Percentiles rank a stretch among this genome's conserved stretches.
phyloP scores from a whole-genome alignment of 2,888 invertebrate genomes.

The Tenthredo scrophulariae region DNA sequence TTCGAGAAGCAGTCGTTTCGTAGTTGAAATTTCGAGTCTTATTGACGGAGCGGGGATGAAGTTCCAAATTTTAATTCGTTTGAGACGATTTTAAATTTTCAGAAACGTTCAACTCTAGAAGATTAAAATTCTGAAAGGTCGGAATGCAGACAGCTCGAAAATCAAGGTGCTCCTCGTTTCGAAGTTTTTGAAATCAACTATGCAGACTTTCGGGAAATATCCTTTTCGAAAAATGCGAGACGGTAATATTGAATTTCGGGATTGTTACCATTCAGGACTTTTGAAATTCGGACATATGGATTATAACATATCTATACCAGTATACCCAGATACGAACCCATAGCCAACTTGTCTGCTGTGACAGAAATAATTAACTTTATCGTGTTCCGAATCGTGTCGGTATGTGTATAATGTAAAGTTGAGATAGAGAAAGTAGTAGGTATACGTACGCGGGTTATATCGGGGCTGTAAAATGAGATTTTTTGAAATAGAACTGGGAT shows the following conservation, averaged over 20 bases:
- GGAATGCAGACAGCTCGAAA: no score
- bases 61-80: no score
- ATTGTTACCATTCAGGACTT: no score
- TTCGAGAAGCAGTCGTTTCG: not conserved
- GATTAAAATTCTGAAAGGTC: not conserved
- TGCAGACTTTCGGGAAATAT: no score
- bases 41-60: not conserved
- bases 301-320: not conserved
- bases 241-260: no score
- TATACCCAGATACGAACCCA: not conserved
- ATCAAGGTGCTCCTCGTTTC: no score
- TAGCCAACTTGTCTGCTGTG: not conserved
- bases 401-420: not conserved
- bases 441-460: not conserved
- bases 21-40: not conserved
- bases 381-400: not conserved
- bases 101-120: no score
- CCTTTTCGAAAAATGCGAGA: no score
- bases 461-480: slow-evolving; percentile 12
- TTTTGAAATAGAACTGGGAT: not conserved
- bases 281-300: no score
- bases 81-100: no score
- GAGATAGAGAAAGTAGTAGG: not conserved
- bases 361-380: slow-evolving; percentile 7
- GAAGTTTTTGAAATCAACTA: no score